Percentiles rank a stretch among this genome's conserved stretches.
phyloP scores from a whole-genome alignment of 2,797 vertebrate species.

The Cuniculus paca region DNA sequence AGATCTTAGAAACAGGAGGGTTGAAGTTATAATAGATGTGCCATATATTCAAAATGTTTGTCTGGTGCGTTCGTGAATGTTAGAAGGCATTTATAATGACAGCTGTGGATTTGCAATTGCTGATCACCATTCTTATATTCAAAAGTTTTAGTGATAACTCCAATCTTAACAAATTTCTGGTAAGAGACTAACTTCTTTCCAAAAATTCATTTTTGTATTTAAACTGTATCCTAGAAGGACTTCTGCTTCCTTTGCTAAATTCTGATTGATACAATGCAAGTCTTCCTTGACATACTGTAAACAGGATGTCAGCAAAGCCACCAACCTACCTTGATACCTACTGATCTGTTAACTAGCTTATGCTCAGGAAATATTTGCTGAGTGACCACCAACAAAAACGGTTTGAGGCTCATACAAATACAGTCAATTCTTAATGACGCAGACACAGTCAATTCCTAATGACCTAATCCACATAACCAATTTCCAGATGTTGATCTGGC shows the following conservation, averaged over 20 bases:
- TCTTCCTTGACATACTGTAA: background rate
- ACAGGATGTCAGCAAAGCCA: background rate
- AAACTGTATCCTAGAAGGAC: background rate
- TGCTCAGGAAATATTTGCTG: conserved; percentile 23
- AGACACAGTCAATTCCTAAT: conserved; percentile 38
- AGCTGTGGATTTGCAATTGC: background rate
- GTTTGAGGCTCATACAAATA: background rate
- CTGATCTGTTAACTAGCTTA: background rate
- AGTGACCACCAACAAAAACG: background rate
- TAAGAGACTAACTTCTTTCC: conserved; percentile 14
- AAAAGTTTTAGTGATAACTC: background rate
- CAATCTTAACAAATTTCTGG: background rate
- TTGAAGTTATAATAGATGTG: background rate
- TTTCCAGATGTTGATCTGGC: conserved; percentile 1
- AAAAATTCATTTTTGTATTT: conserved; percentile 8
- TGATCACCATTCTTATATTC: background rate
- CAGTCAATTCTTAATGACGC: conserved; percentile 28
- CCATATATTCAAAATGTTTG: background rate
- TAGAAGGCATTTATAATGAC: background rate
- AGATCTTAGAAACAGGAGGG: background rate
- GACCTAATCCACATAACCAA: background rate
- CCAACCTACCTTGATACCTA: conserved; percentile 4
- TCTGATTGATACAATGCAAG: background rate
- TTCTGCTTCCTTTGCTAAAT: conserved; percentile 48
- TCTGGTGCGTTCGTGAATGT: background rate